These are phyloP conservation scores for Holothuria glaberrima DNA, from an alignment of 35 echinoderm and acorn worm species.

Conservation along the genomic window DNA sequence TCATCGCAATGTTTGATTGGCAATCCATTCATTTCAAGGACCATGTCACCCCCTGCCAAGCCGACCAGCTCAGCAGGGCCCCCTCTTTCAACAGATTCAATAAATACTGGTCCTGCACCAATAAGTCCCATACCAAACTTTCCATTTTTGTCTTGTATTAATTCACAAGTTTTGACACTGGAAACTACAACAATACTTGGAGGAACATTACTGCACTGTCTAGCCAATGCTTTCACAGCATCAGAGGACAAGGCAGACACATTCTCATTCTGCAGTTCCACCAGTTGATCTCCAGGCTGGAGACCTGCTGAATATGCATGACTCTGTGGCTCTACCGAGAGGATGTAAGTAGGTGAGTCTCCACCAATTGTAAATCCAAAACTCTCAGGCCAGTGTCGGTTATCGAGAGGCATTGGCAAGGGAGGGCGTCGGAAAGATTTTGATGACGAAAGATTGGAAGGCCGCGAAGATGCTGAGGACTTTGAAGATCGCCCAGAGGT, in stretches of 20 bases:
- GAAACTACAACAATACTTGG: conserved; percentile 94
- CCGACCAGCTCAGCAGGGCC: conserved; percentile 71
- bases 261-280: conserved; percentile 77
- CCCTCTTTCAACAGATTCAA: conserved; percentile 78
- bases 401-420: conserved; percentile 82
- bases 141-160: conserved; percentile 84
- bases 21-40: conserved; percentile 96
- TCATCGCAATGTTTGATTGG: conserved; percentile 97
- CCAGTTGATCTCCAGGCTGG: conserved; percentile 91
- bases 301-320: conserved; percentile 87
- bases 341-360: conserved; percentile 87
- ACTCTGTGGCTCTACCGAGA: conserved; percentile 57
- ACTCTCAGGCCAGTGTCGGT: conserved; percentile 82
- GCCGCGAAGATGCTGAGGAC: conserved; percentile 50
- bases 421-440: conserved; percentile 67
- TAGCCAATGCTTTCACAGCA: conserved; percentile 72
- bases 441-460: conserved; percentile 40
- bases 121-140: conserved; percentile 94
- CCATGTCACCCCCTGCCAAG: conserved; percentile 87
- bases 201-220: conserved; percentile 82
- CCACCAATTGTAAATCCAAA: conserved; percentile 92
- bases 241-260: conserved; percentile 65
- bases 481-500: conserved; percentile 35
- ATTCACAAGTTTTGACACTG: conserved; percentile 82
- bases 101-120: conserved; percentile 89